A percentile compares a stretch with the other conserved stretches of the same genome.
Evolutionary conservation across 2,888 invertebrate genomes (phyloP).

Genomic region (Andrena flavipes): DNA sequence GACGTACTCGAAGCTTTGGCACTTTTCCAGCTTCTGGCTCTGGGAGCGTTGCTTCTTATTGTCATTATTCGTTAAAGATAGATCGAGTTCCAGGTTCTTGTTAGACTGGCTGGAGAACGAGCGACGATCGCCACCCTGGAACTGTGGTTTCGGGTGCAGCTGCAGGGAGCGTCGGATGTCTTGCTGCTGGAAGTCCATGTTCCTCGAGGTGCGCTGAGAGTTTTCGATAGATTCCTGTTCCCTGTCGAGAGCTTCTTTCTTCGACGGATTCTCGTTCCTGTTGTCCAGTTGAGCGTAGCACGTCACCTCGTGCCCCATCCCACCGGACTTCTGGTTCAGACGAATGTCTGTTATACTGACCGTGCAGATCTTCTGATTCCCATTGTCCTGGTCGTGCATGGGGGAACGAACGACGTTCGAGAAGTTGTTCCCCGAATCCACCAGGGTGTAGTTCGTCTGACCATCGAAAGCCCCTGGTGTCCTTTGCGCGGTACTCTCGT

Average conservation of each 20-base stretch:
- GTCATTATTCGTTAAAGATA: conserved; percentile 35
- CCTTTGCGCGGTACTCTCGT: conserved; percentile 26
- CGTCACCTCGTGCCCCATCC: conserved; percentile 68
- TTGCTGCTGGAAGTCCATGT: conserved; percentile 52
- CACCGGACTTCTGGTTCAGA: conserved; percentile 44
- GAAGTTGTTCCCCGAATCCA: conserved; percentile 41
- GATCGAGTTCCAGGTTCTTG: conserved; percentile 46
- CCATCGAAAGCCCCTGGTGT: conserved; percentile 34
- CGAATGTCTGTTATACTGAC: conserved; percentile 47
- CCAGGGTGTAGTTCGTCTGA: conserved; percentile 52
- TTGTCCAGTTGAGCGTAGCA: conserved; percentile 71
- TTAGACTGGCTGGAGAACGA: conserved; percentile 64
- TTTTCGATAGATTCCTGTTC: conserved; percentile 69
- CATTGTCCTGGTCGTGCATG: conserved; percentile 66
- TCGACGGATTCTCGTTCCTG: conserved; percentile 67
- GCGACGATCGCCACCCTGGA: conserved; percentile 62
- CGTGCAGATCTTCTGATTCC: conserved; percentile 68
- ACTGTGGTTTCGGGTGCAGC: conserved; percentile 61
- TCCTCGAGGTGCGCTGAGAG: conserved; percentile 53
- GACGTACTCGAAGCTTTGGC: conserved; percentile 73
- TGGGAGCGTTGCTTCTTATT: conserved; percentile 60
- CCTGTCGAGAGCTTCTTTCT: conserved; percentile 44
- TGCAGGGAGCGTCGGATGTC: conserved; percentile 61
- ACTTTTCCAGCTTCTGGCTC: conserved; percentile 63
- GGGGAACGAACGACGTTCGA: conserved; percentile 40